A percentile compares a stretch with the other conserved stretches of the same genome.
These are phyloP conservation scores for Oophaga sylvatica DNA, from an alignment of 2,797 vertebrate genomes.

Conservation along the genomic window DNA sequence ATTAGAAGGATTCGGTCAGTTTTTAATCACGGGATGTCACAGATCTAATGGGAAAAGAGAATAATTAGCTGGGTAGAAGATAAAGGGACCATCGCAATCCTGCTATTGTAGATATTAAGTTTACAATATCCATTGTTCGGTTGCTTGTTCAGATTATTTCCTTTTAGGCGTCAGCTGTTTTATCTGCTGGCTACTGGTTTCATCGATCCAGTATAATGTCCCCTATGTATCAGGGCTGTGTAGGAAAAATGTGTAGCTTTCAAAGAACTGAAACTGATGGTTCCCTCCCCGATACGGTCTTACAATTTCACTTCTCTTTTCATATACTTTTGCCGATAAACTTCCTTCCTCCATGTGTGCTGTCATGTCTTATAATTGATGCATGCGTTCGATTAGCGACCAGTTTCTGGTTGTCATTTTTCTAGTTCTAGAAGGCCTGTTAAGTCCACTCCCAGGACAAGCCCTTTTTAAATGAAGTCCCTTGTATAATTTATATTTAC, in stretches of 20 bases:
- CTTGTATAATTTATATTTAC: no score
- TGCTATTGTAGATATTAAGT: no score
- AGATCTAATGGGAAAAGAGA: no score
- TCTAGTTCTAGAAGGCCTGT: no score
- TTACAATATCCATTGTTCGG: no score
- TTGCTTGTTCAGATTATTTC: no score
- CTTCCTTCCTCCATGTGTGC: not conserved
- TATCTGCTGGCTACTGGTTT: not conserved
- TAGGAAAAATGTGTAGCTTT: not conserved
- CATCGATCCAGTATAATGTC: not conserved
- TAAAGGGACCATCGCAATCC: no score
- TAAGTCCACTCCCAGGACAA: no score
- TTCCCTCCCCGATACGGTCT: not conserved
- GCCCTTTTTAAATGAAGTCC: no score
- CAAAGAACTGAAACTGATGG: conserved; percentile 24
- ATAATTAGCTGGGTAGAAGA: no score
- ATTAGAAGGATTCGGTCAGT: no score
- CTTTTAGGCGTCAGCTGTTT: not conserved
- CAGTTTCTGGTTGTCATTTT: not conserved
- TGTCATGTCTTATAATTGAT: not conserved
- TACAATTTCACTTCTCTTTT: conserved; percentile 31
- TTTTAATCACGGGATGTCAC: no score
- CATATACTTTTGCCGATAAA: not conserved
- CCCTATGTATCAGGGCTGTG: not conserved
- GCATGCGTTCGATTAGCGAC: not conserved